Evolutionary conservation across 1,140 invertebrate genomes (phyloP), one percentile per base, ranked within the genome.

Genomic region (Vollenhovia emeryi): DNA sequence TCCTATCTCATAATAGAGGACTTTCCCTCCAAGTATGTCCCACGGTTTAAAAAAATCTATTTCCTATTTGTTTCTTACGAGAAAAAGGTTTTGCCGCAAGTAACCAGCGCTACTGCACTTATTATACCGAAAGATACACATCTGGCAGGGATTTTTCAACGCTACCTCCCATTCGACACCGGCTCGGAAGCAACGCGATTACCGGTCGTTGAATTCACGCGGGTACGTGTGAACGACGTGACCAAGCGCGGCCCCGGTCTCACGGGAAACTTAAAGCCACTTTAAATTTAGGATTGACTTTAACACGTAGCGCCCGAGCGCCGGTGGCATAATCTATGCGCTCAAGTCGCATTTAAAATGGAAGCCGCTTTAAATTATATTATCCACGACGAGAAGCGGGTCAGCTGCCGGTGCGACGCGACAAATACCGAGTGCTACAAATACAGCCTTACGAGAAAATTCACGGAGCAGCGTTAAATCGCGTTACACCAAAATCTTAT

Each of bases 401-500:
- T 79, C 75, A 68, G 73, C 73, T 75, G 73, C 45, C 13, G n/a
- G n/a, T 59, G 30, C 40, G 9, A 62, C 18, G 55, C 30, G 36
- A 62, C 75, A 36, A 48, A 78, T 50, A 66, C n/a, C 71, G 50
- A 74, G 71, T 4, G 71, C 69, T 48, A 73, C 55, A 59, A 60
- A 52, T 68, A 27, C 15, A 71, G 50, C 13, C 50, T 73, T 55
- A 66, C n/a, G 15, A 52, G 36, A 82, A 73, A 27, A 79, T 78
- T 64, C 75, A 64, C 43, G 59, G 24, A 55, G 64, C 78, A 48
- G 36, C 64, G 36, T 66, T 73, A 82, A 82, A 82, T 82, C 66
- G 78, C 66, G 36, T 82, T 82, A 82, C 66, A 40, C 18, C 50
- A 50, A 82, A 82, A 82, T 71, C 78, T 82, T 82, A 82, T 82